These are phyloP conservation scores for Drosophila hydei DNA, from an alignment of 1,140 invertebrate genomes.

Conservation along the genomic window DNA sequence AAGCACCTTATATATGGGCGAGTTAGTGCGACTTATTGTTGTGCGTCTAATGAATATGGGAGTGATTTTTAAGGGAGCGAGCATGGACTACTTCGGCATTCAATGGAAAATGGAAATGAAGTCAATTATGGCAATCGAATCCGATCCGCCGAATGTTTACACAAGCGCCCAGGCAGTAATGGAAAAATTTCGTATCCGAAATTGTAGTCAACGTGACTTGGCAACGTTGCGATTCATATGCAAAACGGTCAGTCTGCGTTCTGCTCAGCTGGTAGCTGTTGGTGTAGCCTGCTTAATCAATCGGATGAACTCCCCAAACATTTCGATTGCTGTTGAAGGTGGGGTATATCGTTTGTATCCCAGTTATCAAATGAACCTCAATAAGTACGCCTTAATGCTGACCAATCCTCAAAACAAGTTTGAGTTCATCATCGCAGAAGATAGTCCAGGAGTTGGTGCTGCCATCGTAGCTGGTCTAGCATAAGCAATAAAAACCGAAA, in stretches of 20 bases:
- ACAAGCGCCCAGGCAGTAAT: conserved; percentile 93
- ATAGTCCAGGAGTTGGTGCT: conserved; percentile 63
- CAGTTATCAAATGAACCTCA: conserved; percentile 27
- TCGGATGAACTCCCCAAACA: conserved; percentile 92
- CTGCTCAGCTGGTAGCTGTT: conserved; percentile 95
- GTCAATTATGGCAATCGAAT: conserved; percentile 98
- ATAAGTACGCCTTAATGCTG: conserved; percentile 19
- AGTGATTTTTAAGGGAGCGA: conserved; percentile 39
- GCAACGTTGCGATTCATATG: conserved; percentile 95
- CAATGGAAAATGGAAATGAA: conserved; percentile 91
- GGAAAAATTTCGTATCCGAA: conserved; percentile 91
- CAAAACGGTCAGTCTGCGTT: conserved; percentile 93
- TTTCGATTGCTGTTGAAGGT: conserved; percentile 98
- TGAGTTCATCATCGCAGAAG: conserved; percentile 48
- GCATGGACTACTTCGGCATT: conserved; percentile 48
- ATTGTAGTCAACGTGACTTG: conserved; percentile 93
- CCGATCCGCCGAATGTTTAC: conserved; percentile 91
- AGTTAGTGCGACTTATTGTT: conserved; percentile 86
- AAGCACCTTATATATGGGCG: conserved; percentile 95
- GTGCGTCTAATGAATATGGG: conserved; percentile 52
- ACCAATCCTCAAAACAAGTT: conserved; percentile 24
- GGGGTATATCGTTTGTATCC: conserved; percentile 99
- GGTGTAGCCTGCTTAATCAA: conserved; percentile 92
- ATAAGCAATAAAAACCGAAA: no score
- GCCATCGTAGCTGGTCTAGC: conserved; percentile 60